Base-by-base conservation (phyloP, 2,888 invertebrate species). In the Xanthia icteritia region DNA sequence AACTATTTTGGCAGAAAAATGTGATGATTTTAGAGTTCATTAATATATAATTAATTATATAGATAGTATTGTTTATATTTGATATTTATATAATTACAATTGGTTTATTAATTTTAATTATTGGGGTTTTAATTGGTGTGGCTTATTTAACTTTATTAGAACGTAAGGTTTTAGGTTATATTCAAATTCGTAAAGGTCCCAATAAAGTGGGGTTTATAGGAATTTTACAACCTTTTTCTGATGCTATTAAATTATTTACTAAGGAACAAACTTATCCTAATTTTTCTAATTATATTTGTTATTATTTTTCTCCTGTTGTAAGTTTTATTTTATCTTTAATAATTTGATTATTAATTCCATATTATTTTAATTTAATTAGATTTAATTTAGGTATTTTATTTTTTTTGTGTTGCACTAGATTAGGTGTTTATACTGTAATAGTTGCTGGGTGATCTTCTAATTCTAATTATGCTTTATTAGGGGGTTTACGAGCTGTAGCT, bases 121-220 rank as follows among this genome's bases (percentile, higher is more conserved):
- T 98, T 91, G 96, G 97, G 66, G 96, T 97, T 65, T 96, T 98
- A 94, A 92, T 98, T 77, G 97, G 97, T 0, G 97, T 98, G 27
- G 97, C 97, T 90, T 98, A 97, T 97, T 97, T 98, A 92, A 98
- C 97, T 89, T 97, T 98, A 94, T 95, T 98, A 89, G 98, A 98
- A 73, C 98, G 98, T 4, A 98, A 97, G 85, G 96, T 98, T 89
- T 97, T 98, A 94, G 97, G 98, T 0, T 98, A 97, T 96, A 97
- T 98, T 96, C 98, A 98, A 94, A 95, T 97, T 95, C 98, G 98
- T 31, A 98, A 98, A 89, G 98, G 98, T 0, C 98, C 98, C 39
- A 98, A 98, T 97, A 98, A 98, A 89, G 97, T 98, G 2, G 97
- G 97, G 0, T 89, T 97, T 87, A 90, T 96, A 56, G 98, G 98